Base-by-base conservation (phyloP, 2,797 vertebrate species). In the Spinibarbus caldwelli region DNA sequence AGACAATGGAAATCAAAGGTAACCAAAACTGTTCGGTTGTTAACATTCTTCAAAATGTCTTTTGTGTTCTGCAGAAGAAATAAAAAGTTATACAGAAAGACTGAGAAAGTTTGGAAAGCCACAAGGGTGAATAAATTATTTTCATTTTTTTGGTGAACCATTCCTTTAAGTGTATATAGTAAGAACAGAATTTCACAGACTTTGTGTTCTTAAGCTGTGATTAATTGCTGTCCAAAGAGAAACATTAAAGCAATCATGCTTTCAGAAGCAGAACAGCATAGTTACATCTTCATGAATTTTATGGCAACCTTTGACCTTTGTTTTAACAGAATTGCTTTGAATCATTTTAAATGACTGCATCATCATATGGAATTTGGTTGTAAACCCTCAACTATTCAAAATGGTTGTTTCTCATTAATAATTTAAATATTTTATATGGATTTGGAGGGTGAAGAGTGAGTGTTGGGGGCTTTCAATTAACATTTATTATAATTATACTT, bases 301-400 rank as follows among this genome's bases (percentile, higher is more conserved):
- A 26, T 31, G 26, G 5, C 38, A 34, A 76, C 45, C 2, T 73
- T 14, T 59, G 36, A 72, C 54, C 62, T 80, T 72, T 49, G 23
- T 64, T 78, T 72, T 73, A 77, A 67, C 43, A 72, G 43, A 54
- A 49, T 64, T 78, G 43, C 57, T 78, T 52, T 73, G 73, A 70
- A 59, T 49, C 7, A 12, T 73, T 77, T n/a, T n/a, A n/a, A n/a
- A n/a, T n/a, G n/a, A n/a, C n/a, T n/a, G n/a, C n/a, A n/a, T n/a
- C n/a, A n/a, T n/a, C n/a, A n/a, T n/a, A n/a, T n/a, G n/a, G n/a
- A n/a, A n/a, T n/a, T n/a, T n/a, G n/a, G n/a, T n/a, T n/a, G n/a
- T n/a, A 70, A 70, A 70, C 21, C 67, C 11, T 41, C 5, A 29
- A 6, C 26, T 64, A 64, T 6, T 64, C 26, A 64, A 31, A 17